Evolutionary conservation across 2,888 invertebrate species (phyloP).

Genomic region (Heterodera filipjevi): DNA sequence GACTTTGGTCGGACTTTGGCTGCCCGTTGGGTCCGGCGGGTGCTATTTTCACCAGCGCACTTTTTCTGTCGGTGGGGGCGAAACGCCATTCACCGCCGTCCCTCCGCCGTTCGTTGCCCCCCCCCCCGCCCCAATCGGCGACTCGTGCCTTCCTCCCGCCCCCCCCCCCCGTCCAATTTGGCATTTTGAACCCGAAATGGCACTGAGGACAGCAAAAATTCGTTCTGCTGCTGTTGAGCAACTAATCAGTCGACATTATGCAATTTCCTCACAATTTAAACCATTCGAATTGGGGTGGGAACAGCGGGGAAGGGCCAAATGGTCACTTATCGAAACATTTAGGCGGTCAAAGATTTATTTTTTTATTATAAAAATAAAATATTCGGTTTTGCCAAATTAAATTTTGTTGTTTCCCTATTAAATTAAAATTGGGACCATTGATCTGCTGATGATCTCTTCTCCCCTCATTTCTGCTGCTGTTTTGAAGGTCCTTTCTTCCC

Average conservation of each 20-base stretch:
- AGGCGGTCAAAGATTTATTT: neutral
- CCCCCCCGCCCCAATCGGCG: neutral
- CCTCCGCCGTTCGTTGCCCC: neutral
- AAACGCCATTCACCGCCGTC: neutral
- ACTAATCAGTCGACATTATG: neutral
- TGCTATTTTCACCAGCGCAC: neutral
- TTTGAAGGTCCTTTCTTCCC: neutral
- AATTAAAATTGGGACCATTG: too few species aligned
- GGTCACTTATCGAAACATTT: neutral
- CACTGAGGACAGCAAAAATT: neutral
- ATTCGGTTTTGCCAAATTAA: too few species aligned
- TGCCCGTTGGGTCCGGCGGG: neutral
- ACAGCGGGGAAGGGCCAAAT: neutral
- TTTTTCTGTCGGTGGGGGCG: neutral
- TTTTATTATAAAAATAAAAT: neutral
- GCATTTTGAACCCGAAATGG: neutral
- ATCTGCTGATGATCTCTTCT: too few species aligned
- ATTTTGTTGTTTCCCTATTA: too few species aligned
- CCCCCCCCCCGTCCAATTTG: neutral
- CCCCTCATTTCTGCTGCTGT: neutral
- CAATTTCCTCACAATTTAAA: neutral
- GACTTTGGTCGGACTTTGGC: neutral
- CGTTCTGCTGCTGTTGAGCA: neutral
- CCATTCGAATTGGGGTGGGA: neutral
- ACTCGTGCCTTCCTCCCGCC: neutral